A percentile compares a stretch with the other conserved stretches of the same genome.
Evolutionary conservation across 2,797 vertebrate species (phyloP).

Genomic region (Eospalax fontanierii): DNA sequence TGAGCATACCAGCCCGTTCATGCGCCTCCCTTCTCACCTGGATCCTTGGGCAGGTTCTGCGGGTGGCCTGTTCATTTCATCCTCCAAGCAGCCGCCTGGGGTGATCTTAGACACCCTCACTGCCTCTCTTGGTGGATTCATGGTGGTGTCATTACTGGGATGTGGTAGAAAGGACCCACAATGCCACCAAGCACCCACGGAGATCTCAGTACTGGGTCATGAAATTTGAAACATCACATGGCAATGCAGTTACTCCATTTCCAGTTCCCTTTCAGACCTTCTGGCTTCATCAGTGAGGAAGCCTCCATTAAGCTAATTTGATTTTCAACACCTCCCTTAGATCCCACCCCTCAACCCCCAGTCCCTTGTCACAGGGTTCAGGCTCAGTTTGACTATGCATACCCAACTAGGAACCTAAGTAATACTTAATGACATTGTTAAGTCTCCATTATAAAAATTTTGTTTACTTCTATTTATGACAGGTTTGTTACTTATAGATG

Average conservation of each 20-base stretch:
- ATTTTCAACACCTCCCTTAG: background rate
- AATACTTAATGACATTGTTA: constrained; percentile 1
- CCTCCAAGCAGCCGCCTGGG: background rate
- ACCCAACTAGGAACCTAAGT: background rate
- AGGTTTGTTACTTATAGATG: background rate
- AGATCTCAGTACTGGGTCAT: background rate
- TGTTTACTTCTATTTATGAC: background rate
- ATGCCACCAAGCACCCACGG: background rate
- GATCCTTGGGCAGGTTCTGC: background rate
- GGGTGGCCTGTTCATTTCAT: background rate
- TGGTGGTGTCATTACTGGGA: too few species aligned
- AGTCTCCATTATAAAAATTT: background rate
- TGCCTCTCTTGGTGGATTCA: background rate
- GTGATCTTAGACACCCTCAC: background rate
- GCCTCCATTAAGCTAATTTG: background rate
- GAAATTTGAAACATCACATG: background rate
- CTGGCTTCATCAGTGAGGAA: constrained; percentile 1
- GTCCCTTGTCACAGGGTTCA: constrained; percentile 4
- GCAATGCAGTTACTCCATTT: background rate
- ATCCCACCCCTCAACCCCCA: background rate
- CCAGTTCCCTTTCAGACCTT: background rate
- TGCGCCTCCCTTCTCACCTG: background rate
- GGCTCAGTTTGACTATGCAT: background rate
- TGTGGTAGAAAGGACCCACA: too few species aligned
- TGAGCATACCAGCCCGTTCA: background rate